Base-by-base conservation (phyloP, 2,113 vertebrate genomes). In the Upupa epops region DNA sequence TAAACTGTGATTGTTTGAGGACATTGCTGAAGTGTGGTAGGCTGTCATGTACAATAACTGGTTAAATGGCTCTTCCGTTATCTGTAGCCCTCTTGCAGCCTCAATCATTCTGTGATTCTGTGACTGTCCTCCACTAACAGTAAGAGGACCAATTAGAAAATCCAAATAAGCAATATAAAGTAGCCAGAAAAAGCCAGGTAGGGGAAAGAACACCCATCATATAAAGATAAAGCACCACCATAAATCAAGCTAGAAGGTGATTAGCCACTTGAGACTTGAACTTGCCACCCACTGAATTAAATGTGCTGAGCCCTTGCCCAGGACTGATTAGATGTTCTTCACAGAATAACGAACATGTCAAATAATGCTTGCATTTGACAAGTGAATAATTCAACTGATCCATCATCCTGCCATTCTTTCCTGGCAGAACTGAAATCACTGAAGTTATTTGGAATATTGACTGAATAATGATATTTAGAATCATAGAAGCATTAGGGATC, bases 341-440 rank as follows among this genome's bases (percentile, higher is more conserved):
- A 74, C 5, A 84, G 59, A 84, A 60, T 73, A 66, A 89, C 0
- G 5, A 70, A 88, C 74, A 92, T 77, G 85, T 85, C 87, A 95
- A 89, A 92, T 86, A 82, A 90, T 66, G 65, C 61, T 80, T 59
- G 69, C 89, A 71, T 88, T 96, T 3, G 46, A 80, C 91, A 86
- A 90, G 36, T 85, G 65, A 94, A 93, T 93, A 86, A 92, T 86
- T 94, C 6, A 2, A 69, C 65, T 82, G 88, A 82, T 89, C 72
- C 56, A 86, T 94, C 92, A 94, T 83, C 55, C 70, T 81, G 48
- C 75, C 42, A 13, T 59, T 76, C 31, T 93, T 64, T 74, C 40
- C 83, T 96, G 92, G 86, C 79, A 92, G 42, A 88, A 34, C 42
- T 95, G 75, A 42, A 42, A 42, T 78, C 54, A 21, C 11, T 59